Evolutionary conservation across 2,888 invertebrate genomes (phyloP).

Genomic region (Lithophane ornitopus): DNA sequence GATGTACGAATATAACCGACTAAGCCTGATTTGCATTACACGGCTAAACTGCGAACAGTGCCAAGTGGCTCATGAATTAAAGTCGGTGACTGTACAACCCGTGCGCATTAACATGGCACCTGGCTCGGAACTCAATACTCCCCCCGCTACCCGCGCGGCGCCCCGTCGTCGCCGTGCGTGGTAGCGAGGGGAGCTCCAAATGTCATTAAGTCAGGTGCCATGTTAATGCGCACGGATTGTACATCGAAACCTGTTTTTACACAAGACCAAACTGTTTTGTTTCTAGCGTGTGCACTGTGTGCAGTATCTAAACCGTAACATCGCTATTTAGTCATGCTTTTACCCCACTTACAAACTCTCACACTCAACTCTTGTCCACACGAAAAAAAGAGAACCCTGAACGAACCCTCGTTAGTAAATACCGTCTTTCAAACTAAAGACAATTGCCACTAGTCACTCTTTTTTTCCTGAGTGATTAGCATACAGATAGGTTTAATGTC

Average conservation of each 20-base stretch:
- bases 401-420: slow-evolving; percentile 23
- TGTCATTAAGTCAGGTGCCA: no score
- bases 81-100: no score
- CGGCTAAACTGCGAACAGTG: no score
- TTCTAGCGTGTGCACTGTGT: not conserved
- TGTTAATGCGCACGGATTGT: no score
- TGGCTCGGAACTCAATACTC: no score
- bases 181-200: no score
- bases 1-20: no score
- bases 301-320: not conserved
- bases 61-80: no score
- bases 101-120: no score
- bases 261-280: not conserved
- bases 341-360: not conserved
- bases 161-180: no score
- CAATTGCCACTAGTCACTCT: slow-evolving; percentile 25
- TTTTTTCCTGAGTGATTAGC: slow-evolving; percentile 42
- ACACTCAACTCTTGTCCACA: not conserved
- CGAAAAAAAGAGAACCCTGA: slow-evolving; percentile 9
- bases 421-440: slow-evolving; percentile 20
- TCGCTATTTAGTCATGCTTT: not conserved
- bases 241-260: not conserved
- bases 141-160: no score
- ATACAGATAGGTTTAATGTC: slow-evolving; percentile 52
- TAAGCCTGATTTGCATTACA: no score